Evolutionary conservation across 2,113 vertebrate species (phyloP).

Genomic region (Mustelus asterias): DNA sequence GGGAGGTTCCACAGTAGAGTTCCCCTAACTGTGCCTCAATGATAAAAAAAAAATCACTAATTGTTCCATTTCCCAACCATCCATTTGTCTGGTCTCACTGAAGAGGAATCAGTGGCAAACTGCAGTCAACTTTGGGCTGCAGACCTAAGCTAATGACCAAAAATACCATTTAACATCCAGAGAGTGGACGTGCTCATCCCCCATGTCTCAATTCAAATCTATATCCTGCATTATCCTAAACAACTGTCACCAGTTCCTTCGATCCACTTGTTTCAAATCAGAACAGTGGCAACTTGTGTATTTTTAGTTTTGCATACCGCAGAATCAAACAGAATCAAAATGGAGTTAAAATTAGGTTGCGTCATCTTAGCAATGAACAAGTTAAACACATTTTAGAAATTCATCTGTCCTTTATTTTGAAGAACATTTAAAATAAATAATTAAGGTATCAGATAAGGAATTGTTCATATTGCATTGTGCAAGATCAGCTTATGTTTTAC

Average conservation of each 20-base stretch:
- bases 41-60: neutral
- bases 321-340: neutral
- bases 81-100: neutral
- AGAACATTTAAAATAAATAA: neutral
- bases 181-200: neutral
- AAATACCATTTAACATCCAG: neutral
- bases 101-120: neutral
- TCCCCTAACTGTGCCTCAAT: neutral
- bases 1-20: neutral
- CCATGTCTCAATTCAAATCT: neutral
- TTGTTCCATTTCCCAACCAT: neutral
- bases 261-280: neutral
- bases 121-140: neutral
- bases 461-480: neutral
- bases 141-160: neutral
- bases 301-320: neutral
- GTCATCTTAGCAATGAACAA: neutral
- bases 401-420: neutral
- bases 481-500: neutral
- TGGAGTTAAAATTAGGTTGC: neutral
- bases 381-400: neutral
- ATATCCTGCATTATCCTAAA: neutral
- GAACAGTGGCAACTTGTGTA: neutral
- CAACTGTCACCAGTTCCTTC: neutral
- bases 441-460: neutral